Conservation (phyloP, 2,113 vertebrate species). For the Prietella phreatophila region DNA sequence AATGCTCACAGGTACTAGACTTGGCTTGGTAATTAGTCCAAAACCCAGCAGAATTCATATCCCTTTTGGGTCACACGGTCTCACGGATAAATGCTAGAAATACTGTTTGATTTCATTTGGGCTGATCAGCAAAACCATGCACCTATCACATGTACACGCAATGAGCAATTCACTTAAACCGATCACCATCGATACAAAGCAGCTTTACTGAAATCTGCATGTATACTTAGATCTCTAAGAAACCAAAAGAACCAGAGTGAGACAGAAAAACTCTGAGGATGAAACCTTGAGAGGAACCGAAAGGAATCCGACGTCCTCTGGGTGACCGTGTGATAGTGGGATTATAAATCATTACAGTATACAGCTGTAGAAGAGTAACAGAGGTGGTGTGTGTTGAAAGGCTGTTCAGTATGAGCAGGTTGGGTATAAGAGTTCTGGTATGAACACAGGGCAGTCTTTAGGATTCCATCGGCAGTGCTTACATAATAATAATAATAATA, state of each 20-base stretch:
- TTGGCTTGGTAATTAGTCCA: no score
- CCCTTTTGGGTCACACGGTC: not conserved
- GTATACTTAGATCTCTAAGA: not conserved
- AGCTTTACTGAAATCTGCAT: not conserved
- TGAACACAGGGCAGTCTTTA: no score
- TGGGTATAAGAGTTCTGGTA: no score
- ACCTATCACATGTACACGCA: not conserved
- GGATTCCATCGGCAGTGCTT: no score
- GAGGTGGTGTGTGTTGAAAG: no score
- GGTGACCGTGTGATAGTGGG: not conserved
- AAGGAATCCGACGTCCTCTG: not conserved
- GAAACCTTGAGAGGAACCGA: not conserved
- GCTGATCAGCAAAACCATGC: not conserved
- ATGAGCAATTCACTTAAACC: not conserved
- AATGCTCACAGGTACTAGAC: no score
- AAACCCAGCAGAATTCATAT: no score
- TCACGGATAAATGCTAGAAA: not conserved
- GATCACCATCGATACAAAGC: not conserved
- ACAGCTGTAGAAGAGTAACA: no score
- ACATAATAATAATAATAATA: no score
- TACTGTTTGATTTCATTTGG: no score
- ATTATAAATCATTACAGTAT: no score
- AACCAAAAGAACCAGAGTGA: not conserved
- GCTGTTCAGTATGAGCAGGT: no score
- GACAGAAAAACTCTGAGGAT: not conserved